Evolutionary conservation across 1,140 invertebrate genomes (phyloP).

Genomic region (Octopus sinensis): DNA sequence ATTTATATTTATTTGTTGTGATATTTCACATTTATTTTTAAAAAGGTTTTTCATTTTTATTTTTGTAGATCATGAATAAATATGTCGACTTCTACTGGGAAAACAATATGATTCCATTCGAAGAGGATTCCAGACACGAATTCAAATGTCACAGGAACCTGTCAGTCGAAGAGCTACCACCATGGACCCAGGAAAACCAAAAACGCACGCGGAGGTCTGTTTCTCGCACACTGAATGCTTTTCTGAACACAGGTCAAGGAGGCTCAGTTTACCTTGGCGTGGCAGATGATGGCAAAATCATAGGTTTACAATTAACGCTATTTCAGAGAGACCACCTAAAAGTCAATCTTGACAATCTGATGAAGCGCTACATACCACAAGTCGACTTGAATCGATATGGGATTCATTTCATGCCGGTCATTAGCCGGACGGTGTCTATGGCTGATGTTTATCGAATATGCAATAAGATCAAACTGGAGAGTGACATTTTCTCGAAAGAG

Average conservation of each 20-base stretch:
- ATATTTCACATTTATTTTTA: no score
- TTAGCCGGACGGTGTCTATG: constrained; percentile 29
- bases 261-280: constrained; percentile 54
- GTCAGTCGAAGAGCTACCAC: constrained; percentile 44
- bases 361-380: constrained; percentile 44
- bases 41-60: no score
- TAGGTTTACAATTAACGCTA: constrained; percentile 47
- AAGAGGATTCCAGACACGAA: constrained; percentile 51
- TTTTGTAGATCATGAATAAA: no score
- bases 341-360: constrained; percentile 42
- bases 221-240: constrained; percentile 52
- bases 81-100: constrained; percentile 33
- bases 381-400: constrained; percentile 44
- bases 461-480: neutral
- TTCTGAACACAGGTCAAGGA: constrained; percentile 55
- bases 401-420: constrained; percentile 48
- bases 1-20: no score
- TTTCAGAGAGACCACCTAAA: constrained; percentile 51
- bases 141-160: constrained; percentile 55
- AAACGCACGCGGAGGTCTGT: constrained; percentile 34
- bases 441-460: constrained; percentile 23
- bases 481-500: neutral
- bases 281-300: constrained; percentile 45
- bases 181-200: constrained; percentile 31
- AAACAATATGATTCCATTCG: constrained; percentile 34